These are phyloP conservation scores for Apocrypta bakeri DNA, from an alignment of 1,140 invertebrate genomes.

Conservation along the genomic window DNA sequence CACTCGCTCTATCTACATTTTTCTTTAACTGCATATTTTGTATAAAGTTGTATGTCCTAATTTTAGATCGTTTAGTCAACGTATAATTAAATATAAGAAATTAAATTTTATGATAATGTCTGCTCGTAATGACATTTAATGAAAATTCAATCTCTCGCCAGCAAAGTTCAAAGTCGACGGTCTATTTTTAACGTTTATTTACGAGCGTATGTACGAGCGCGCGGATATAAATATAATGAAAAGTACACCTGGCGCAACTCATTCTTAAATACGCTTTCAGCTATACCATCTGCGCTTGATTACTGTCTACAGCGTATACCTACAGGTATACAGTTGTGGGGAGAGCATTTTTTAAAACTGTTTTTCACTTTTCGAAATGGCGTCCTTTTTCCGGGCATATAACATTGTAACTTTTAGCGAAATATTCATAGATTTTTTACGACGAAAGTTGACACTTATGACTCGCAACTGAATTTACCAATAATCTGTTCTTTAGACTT, in stretches of 20 bases:
- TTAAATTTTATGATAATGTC: too few relatives aligned
- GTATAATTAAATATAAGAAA: too few relatives aligned
- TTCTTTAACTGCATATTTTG: neutral
- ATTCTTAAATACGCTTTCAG: constrained; percentile 48
- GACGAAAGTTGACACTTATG: neutral
- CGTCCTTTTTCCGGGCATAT: too few relatives aligned
- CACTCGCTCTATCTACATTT: too few relatives aligned
- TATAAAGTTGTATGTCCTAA: neutral
- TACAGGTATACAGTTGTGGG: neutral
- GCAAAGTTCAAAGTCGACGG: neutral
- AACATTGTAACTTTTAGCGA: too few relatives aligned
- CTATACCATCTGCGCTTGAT: neutral
- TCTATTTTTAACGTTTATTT: constrained; percentile 58
- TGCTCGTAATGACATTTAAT: too few relatives aligned
- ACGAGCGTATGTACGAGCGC: constrained; percentile 52
- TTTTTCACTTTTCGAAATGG: neutral
- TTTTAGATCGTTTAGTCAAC: too few relatives aligned
- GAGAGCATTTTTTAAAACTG: neutral
- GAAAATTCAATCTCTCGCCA: neutral
- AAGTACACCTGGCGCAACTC: constrained; percentile 60
- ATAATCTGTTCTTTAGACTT: too few relatives aligned
- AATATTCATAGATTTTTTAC: neutral
- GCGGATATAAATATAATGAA: constrained; percentile 65
- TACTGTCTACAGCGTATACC: too few relatives aligned
- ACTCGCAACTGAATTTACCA: neutral